Conservation (phyloP, 2,113 vertebrate genomes). For the Hypocryptadius cinnamomeus region DNA sequence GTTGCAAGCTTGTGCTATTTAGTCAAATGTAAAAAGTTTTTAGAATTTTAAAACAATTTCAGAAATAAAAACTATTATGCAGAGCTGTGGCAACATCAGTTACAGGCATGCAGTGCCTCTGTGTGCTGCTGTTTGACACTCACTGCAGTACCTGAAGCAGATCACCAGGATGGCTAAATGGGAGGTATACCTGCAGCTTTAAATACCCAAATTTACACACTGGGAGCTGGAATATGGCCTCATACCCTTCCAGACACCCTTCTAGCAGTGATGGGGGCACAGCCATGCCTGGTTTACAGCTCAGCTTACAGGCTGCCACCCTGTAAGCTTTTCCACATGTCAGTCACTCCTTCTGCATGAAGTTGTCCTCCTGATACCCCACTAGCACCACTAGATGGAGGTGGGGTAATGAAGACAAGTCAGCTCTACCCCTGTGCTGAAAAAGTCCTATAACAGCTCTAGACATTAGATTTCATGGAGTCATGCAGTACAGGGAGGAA, state of each 20-base stretch:
- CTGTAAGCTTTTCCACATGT: background rate
- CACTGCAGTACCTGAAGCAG: background rate
- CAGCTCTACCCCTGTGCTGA: background rate
- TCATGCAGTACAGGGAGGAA: background rate
- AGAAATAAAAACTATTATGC: background rate
- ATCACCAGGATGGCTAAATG: background rate
- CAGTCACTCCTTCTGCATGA: background rate
- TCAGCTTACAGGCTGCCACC: background rate
- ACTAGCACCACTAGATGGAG: background rate
- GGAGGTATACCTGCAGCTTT: background rate
- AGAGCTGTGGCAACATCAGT: background rate
- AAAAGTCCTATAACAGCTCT: background rate
- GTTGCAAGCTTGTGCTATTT: background rate
- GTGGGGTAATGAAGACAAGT: background rate
- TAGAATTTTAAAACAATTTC: background rate
- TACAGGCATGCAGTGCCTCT: background rate
- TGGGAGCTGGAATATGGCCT: background rate
- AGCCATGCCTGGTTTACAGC: background rate
- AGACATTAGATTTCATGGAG: background rate
- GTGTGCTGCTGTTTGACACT: background rate
- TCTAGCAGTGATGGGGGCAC: background rate
- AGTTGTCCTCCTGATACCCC: background rate
- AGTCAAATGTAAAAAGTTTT: background rate
- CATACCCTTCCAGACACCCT: background rate
- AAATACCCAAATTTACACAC: background rate